Evolutionary conservation across 2,797 vertebrate species (phyloP), one percentile per base, ranked within the genome.

Genomic region (Acanthornis magna): DNA sequence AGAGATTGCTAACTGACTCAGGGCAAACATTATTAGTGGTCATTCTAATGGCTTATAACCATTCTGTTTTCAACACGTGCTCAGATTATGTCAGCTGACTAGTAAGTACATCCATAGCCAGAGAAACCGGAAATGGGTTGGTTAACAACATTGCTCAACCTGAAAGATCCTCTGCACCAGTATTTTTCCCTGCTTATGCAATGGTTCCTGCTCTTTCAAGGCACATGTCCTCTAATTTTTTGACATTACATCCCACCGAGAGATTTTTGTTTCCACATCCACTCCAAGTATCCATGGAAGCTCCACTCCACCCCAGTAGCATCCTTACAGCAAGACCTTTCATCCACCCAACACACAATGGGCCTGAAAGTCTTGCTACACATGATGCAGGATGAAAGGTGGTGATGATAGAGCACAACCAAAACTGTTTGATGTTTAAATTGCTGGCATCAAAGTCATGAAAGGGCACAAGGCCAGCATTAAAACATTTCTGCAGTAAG

Each of bases 291-390:
- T 55, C 23, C 74, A 51, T 7, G 27, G 67, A 61, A 36, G 63
- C 22, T 81, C 42, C 57, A 85, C 90, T 85, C 91, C 82, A 73
- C 45, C 29, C 74, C 63, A 47, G 26, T 61, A 77, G 86, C 12
- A 23, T 48, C 43, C 84, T 89, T 76, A 55, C 5, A 51, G 62
- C 51, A 91, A 85, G 74, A 58, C 68, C 63, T 96, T 84, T 93
- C 61, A 93, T 83, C 88, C 61, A 91, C 79, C 76, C 85, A 90
- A n/a, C 63, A 71, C 57, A 84, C 0, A 43, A 91, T 62, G 65
- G 90, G 82, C 92, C 79, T 93, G 93, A 95, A 96, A 94, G 67
- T 96, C 88, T 92, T 57, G 91, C 94, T 95, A 78, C n/a, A 38
- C 50, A 13, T 25, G 36, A 50, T 45, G 34, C 70, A 72, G 50